These are phyloP conservation scores for Daphoenositta chrysoptera DNA, from an alignment of 2,113 vertebrate genomes.

Conservation along the genomic window DNA sequence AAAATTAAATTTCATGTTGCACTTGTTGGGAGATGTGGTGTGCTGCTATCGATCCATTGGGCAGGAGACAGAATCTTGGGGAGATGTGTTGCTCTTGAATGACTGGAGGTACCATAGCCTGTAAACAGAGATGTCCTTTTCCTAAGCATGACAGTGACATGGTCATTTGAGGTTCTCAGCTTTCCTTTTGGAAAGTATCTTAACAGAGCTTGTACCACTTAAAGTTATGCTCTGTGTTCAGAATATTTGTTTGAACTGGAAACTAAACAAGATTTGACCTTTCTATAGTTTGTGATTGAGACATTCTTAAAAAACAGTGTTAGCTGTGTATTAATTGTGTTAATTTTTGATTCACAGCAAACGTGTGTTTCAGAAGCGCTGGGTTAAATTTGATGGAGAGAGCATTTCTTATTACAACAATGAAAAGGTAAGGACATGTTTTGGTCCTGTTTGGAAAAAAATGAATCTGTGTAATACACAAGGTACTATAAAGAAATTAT, in stretches of 20 bases:
- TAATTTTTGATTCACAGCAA: conserved; percentile 77
- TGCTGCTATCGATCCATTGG: not conserved
- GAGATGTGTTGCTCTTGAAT: not conserved
- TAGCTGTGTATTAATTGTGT: not conserved
- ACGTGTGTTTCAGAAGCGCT: conserved; percentile 89
- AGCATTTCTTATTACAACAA: conserved; percentile 91
- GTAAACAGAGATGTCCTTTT: not conserved
- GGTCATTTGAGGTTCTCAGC: not conserved
- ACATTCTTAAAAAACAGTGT: not conserved
- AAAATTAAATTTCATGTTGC: not conserved
- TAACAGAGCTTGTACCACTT: not conserved
- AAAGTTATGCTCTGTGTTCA: not conserved
- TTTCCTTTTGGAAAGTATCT: not conserved
- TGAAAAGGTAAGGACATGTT: conserved; percentile 81
- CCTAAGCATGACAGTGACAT: not conserved
- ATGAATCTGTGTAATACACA: not conserved
- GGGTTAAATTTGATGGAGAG: conserved; percentile 91
- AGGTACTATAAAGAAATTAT: not conserved
- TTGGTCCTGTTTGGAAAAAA: not conserved
- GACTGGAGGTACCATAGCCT: not conserved
- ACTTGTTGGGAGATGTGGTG: not conserved
- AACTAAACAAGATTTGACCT: not conserved
- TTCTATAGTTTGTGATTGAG: not conserved
- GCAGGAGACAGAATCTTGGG: not conserved
- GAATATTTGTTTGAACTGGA: not conserved